phyloP scores from a whole-genome alignment of 2,113 vertebrate genomes.

The Channa argus region DNA sequence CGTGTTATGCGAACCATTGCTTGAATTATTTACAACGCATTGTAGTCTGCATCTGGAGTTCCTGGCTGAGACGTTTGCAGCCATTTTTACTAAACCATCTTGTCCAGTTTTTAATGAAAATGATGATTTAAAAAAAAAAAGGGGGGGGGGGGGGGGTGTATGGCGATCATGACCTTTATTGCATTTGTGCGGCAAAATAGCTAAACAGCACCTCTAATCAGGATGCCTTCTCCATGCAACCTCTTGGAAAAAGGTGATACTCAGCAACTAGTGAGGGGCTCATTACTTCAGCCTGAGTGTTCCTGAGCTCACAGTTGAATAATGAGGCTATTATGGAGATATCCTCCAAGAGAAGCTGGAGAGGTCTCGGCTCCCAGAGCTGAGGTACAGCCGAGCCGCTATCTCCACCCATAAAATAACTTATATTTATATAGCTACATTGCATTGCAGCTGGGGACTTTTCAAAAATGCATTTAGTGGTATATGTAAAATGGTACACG shows the following conservation, averaged over 20 bases:
- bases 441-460: slow-evolving; percentile 13
- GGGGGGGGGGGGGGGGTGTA: no score
- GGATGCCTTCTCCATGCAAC: slow-evolving; percentile 67
- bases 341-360: slow-evolving; percentile 67
- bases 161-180: slow-evolving; percentile 44
- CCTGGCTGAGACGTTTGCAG: not conserved
- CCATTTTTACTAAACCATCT: slow-evolving; percentile 15
- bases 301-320: slow-evolving; percentile 76
- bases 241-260: slow-evolving; percentile 70
- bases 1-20: not conserved
- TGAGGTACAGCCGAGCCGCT: slow-evolving; percentile 47
- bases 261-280: slow-evolving; percentile 78
- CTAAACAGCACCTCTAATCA: slow-evolving; percentile 64
- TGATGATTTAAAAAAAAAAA: not conserved
- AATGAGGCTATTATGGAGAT: slow-evolving; percentile 85
- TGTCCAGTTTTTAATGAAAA: slow-evolving; percentile 6
- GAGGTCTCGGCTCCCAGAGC: slow-evolving; percentile 66
- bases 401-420: slow-evolving; percentile 58
- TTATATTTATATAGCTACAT: slow-evolving; percentile 30
- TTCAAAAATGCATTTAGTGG: slow-evolving; percentile 38
- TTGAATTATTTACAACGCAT: slow-evolving; percentile 51
- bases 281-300: slow-evolving; percentile 78
- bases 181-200: slow-evolving; percentile 41
- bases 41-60: not conserved
- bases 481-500: slow-evolving; percentile 38